Evolutionary conservation across 2,888 invertebrate species (phyloP).

Genomic region (Phaonia tiefii): DNA sequence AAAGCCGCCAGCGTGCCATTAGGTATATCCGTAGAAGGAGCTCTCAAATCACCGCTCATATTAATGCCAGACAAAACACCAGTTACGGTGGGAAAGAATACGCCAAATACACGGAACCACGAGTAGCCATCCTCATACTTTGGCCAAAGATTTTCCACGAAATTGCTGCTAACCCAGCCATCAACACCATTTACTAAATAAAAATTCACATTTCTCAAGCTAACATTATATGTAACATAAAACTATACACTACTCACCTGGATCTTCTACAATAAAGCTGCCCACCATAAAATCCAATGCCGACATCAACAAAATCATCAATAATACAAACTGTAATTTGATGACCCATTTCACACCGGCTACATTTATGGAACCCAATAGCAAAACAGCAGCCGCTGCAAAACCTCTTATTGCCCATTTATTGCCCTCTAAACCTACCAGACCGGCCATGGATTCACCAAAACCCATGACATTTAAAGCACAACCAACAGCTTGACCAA

Average conservation of each 20-base stretch:
- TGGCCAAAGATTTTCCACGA: conserved; percentile 90
- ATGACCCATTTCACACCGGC: conserved; percentile 99
- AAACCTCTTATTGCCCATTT: conserved; percentile 93
- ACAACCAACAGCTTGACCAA: conserved; percentile 98
- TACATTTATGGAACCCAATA: conserved; percentile 94
- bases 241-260: conserved; percentile 82
- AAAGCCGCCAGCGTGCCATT: conserved; percentile 96
- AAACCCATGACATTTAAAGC: conserved; percentile 97
- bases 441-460: conserved; percentile 95
- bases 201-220: not conserved
- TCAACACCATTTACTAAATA: conserved; percentile 86
- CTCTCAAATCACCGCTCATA: conserved; percentile 97
- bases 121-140: conserved; percentile 89
- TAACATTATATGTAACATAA: not conserved
- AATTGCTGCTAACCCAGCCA: conserved; percentile 91
- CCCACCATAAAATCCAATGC: conserved; percentile 97
- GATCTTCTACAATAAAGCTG: conserved; percentile 89
- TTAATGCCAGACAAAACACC: conserved; percentile 98
- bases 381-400: conserved; percentile 91
- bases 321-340: conserved; percentile 93
- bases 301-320: conserved; percentile 92
- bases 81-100: conserved; percentile 98
- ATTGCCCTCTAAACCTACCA: conserved; percentile 87
- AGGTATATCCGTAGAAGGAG: conserved; percentile 95
- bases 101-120: conserved; percentile 98